Conservation (phyloP, 37 sponge, comb jelly and placozoan genomes). For the Mnemiopsis leidyi region DNA sequence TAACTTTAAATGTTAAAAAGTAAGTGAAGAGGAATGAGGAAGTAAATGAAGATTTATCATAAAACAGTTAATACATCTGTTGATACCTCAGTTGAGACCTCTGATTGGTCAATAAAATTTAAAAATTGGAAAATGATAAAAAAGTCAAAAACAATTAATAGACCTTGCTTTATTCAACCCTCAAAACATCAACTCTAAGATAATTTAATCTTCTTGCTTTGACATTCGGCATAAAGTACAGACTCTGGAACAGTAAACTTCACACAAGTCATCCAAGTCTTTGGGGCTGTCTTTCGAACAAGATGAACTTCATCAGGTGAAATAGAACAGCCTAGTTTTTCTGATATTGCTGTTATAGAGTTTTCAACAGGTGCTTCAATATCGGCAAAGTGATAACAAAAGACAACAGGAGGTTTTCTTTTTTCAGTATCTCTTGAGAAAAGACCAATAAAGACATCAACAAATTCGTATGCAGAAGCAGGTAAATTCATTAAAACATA, state of each 20-base stretch:
- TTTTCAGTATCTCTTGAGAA: not conserved
- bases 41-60: too few species aligned
- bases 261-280: slow-evolving; percentile 43
- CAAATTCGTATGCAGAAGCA: slow-evolving; percentile 77
- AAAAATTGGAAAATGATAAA: too few species aligned
- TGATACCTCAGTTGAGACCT: too few species aligned
- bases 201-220: too few species aligned
- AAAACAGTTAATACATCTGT: too few species aligned
- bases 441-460: slow-evolving; percentile 69
- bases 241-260: slow-evolving; percentile 4
- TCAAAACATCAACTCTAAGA: too few species aligned
- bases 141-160: too few species aligned
- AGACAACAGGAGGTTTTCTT: not conserved
- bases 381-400: slow-evolving; percentile 59
- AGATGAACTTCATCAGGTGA: not conserved
- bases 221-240: not conserved
- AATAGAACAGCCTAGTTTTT: not conserved
- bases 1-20: too few species aligned
- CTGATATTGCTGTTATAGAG: not conserved
- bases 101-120: too few species aligned
- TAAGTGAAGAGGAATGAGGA: too few species aligned
- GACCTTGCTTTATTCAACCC: too few species aligned
- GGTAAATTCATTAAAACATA: slow-evolving; percentile 91
- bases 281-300: slow-evolving; percentile 24
- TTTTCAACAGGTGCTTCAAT: not conserved